These are phyloP conservation scores for Leptonema lineaticorne DNA, from an alignment of 1,140 invertebrate genomes.

Conservation along the genomic window DNA sequence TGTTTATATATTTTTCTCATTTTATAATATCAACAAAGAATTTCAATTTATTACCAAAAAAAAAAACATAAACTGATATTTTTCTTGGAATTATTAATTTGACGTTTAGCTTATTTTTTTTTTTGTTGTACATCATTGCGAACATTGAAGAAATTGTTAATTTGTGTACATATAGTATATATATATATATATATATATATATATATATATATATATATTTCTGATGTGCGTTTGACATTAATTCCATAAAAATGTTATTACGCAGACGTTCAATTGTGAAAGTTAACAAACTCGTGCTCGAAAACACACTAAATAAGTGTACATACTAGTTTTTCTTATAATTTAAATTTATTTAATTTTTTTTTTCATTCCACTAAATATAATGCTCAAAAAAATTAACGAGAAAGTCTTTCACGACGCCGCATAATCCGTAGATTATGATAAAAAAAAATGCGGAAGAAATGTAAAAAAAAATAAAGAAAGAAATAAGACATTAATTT, in stretches of 20 bases:
- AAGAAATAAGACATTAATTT: neutral
- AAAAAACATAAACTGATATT: neutral
- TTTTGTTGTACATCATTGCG: too few species aligned
- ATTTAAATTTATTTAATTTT: too few species aligned
- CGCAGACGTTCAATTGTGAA: constrained; percentile 7
- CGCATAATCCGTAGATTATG: constrained; percentile 2
- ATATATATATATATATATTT: neutral
- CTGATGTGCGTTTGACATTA: constrained; percentile 5
- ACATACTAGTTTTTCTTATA: too few species aligned
- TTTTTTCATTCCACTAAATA: too few species aligned
- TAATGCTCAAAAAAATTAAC: constrained; percentile 4
- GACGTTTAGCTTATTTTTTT: neutral
- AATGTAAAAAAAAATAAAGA: too few species aligned
- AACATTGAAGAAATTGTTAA: too few species aligned
- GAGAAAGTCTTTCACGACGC: constrained; percentile 5
- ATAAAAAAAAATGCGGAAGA: too few species aligned
- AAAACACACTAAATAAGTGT: too few species aligned
- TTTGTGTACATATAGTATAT: neutral
- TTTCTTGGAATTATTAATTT: neutral
- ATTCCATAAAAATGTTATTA: constrained; percentile 14
- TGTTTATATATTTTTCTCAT: too few species aligned
- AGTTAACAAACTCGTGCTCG: neutral
- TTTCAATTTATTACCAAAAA: neutral
- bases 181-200: neutral
- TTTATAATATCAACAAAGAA: too few species aligned